These are phyloP conservation scores for Sus cebifrons DNA, from an alignment of 2,797 vertebrate species.

Conservation along the genomic window DNA sequence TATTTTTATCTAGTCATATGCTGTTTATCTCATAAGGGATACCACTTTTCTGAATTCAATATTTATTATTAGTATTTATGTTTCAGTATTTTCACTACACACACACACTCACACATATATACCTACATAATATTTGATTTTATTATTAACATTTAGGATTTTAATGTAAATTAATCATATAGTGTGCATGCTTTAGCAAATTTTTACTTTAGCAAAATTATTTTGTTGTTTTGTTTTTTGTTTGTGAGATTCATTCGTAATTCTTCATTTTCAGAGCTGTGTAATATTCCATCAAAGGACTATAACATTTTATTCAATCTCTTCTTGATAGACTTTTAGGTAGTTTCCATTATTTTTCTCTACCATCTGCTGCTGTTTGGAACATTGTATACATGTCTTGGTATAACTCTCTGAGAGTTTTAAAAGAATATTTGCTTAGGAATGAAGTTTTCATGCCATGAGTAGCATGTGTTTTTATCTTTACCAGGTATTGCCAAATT, in stretches of 20 bases:
- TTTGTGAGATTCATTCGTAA: not conserved
- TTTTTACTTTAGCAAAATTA: slow-evolving; percentile 45
- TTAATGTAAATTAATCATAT: not conserved
- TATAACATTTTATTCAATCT: not conserved
- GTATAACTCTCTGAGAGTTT: not conserved
- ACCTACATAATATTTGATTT: not conserved
- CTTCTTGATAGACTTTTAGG: not conserved
- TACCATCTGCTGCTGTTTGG: not conserved
- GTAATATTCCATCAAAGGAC: not conserved
- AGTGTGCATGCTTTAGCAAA: not conserved
- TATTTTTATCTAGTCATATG: slow-evolving; percentile 24
- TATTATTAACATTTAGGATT: slow-evolving; percentile 9
- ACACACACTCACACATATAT: not conserved
- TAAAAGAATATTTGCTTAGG: not conserved
- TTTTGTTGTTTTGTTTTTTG: not conserved
- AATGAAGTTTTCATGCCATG: not conserved
- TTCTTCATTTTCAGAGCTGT: not conserved
- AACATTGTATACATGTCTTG: not conserved
- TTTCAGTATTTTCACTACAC: slow-evolving; percentile 41
- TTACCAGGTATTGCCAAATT: not conserved
- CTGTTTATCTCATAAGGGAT: not conserved
- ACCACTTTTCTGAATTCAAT: not conserved
- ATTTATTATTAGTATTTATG: not conserved
- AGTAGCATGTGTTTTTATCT: not conserved
- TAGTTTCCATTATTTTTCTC: not conserved